Evolutionary conservation across 2,113 vertebrate genomes (phyloP).

Genomic region (Spea multiplicata): DNA sequence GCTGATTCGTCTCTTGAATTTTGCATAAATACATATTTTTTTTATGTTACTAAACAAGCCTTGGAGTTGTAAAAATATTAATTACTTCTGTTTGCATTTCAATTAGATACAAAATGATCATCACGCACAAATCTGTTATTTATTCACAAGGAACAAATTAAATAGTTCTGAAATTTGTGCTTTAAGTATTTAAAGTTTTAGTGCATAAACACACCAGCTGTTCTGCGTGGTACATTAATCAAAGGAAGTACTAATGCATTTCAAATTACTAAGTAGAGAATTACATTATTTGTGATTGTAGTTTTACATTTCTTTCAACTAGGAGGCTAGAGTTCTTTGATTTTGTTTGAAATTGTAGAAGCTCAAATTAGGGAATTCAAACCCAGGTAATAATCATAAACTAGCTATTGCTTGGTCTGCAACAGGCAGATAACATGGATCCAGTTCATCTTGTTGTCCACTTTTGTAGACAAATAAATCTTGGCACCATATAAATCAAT

Average conservation of each 20-base stretch:
- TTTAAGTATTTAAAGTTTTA: constrained; percentile 39
- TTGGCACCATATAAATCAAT: too few relatives aligned
- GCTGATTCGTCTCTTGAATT: constrained; percentile 6
- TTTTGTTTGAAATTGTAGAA: too few relatives aligned
- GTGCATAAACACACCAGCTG: constrained; percentile 22
- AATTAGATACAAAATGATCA: not conserved
- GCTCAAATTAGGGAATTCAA: too few relatives aligned
- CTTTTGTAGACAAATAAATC: too few relatives aligned
- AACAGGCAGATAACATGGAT: too few relatives aligned
- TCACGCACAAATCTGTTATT: constrained; percentile 29
- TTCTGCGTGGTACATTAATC: constrained; percentile 18
- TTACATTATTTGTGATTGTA: too few relatives aligned
- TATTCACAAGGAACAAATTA: constrained; percentile 40
- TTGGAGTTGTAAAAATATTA: constrained; percentile 32
- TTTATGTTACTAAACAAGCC: constrained; percentile 32
- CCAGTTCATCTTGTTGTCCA: too few relatives aligned
- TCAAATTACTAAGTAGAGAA: constrained; percentile 19
- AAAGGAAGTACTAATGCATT: constrained; percentile 39
- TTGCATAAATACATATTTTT: constrained; percentile 37
- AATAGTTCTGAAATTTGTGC: not conserved
- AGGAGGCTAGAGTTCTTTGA: too few relatives aligned
- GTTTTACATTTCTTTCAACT: too few relatives aligned
- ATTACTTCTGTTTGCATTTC: constrained; percentile 31
- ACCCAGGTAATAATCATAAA: too few relatives aligned
- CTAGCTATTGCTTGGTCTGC: too few relatives aligned